A percentile compares a stretch with the other conserved stretches of the same genome.
Evolutionary conservation across 2,888 invertebrate genomes (phyloP).

Genomic region (Apamea anceps): DNA sequence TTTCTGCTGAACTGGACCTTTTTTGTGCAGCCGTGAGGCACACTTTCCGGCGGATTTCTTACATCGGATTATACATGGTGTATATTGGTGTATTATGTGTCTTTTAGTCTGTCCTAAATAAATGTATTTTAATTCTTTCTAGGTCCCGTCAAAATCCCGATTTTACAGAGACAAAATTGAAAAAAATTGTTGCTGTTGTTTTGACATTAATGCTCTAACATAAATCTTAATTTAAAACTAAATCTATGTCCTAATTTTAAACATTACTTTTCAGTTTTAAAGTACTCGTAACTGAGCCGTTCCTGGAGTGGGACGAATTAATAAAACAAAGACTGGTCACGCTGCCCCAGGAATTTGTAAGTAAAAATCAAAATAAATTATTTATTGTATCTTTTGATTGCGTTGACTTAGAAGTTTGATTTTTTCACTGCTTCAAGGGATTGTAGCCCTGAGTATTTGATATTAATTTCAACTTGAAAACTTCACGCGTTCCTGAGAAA

Average conservation of each 20-base stretch:
- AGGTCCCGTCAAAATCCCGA: not conserved
- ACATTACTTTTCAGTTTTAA: slow-evolving; percentile 29
- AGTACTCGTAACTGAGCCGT: slow-evolving; percentile 48
- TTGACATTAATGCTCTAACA: not conserved
- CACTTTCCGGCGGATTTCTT: too few species aligned
- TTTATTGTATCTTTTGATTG: not conserved
- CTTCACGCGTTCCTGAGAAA: too few species aligned
- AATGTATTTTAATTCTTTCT: not conserved
- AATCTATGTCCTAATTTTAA: slow-evolving; percentile 3
- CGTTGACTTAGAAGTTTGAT: too few species aligned
- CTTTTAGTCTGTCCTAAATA: too few species aligned
- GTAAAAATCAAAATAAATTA: slow-evolving; percentile 46
- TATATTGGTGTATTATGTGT: too few species aligned
- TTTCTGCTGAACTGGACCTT: too few species aligned
- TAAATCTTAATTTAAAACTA: not conserved
- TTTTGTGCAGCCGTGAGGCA: too few species aligned
- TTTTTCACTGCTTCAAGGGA: too few species aligned
- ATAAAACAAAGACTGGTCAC: slow-evolving; percentile 72
- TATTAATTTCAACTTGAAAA: too few species aligned
- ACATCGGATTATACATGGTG: too few species aligned
- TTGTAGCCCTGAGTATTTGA: too few species aligned
- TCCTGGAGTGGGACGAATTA: slow-evolving; percentile 77
- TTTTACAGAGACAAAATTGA: too few species aligned
- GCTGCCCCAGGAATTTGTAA: slow-evolving; percentile 81
- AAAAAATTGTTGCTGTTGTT: not conserved